Percentiles rank a stretch among this genome's conserved stretches.
phyloP scores from a whole-genome alignment of 2,797 vertebrate genomes.

The Luscinia megarhynchos region DNA sequence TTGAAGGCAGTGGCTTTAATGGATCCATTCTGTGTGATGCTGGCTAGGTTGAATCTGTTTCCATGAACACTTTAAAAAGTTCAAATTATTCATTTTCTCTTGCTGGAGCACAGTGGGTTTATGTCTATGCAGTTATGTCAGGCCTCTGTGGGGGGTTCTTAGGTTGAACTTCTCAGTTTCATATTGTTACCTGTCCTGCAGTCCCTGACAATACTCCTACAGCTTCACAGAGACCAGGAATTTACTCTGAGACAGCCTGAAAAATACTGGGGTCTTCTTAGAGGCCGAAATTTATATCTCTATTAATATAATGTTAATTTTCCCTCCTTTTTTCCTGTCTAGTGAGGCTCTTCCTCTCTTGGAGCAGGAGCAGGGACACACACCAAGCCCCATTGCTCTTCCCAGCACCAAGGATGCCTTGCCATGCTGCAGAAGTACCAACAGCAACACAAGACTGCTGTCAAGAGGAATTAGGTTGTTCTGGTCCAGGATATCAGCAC shows the following conservation, averaged over 20 bases:
- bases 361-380: not conserved
- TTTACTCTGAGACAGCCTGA: not conserved
- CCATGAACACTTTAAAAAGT: not conserved
- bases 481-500: not conserved
- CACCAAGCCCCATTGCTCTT: not conserved
- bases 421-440: not conserved
- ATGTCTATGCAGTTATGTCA: not conserved
- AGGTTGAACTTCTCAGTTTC: not conserved
- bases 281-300: not conserved
- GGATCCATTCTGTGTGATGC: not conserved
- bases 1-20: constrained; percentile 6
- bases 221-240: not conserved
- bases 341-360: fast-evolving
- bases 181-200: not conserved
- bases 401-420: not conserved
- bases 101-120: not conserved
- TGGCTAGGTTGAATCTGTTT: not conserved
- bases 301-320: not conserved
- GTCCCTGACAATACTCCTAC: not conserved
- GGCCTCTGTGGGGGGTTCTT: not conserved
- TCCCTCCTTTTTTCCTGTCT: not conserved
- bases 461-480: not conserved
- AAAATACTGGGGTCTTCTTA: not conserved
- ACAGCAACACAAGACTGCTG: not conserved
- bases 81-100: not conserved